phyloP scores from a whole-genome alignment of 2,113 vertebrate genomes.

The Labrus mixtus region DNA sequence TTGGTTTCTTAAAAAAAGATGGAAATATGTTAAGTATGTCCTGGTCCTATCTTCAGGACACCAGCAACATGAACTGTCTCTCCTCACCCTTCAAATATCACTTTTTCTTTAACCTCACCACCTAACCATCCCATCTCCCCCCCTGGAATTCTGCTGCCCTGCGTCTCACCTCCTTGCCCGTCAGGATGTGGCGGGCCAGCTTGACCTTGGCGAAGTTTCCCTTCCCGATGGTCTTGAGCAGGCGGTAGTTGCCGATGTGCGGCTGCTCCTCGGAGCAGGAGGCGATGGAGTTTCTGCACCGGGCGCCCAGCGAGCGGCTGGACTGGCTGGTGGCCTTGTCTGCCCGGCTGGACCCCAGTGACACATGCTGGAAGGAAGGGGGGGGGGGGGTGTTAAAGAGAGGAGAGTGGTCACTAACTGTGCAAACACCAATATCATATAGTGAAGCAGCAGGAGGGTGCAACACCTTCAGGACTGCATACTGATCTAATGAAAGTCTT shows the following conservation, averaged over 20 bases:
- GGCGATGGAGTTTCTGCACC: constrained; percentile 92
- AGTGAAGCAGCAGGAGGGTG: constrained; percentile 13
- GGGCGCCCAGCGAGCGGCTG: constrained; percentile 91
- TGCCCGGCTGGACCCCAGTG: constrained; percentile 88
- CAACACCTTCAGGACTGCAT: constrained; percentile 13
- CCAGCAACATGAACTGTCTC: too few species aligned
- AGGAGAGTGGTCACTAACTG: constrained; percentile 1
- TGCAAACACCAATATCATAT: neutral
- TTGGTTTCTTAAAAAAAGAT: too few species aligned
- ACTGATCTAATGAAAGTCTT: neutral
- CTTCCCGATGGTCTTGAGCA: constrained; percentile 95
- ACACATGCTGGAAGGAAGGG: constrained; percentile 84
- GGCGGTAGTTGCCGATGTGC: constrained; percentile 94
- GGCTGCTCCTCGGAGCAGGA: constrained; percentile 93
- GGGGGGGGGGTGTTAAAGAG: constrained; percentile 17
- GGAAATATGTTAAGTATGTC: too few species aligned
- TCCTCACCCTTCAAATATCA: neutral
- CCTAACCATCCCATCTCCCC: too few species aligned
- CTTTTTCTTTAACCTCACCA: neutral
- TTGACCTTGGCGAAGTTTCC: constrained; percentile 97
- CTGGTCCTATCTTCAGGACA: too few species aligned
- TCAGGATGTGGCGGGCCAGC: constrained; percentile 92
- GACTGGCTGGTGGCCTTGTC: constrained; percentile 94
- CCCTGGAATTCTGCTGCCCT: neutral
- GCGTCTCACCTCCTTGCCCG: constrained; percentile 88